Base-by-base conservation (phyloP, 1,140 invertebrate species). In the Anthonomus grandis region DNA sequence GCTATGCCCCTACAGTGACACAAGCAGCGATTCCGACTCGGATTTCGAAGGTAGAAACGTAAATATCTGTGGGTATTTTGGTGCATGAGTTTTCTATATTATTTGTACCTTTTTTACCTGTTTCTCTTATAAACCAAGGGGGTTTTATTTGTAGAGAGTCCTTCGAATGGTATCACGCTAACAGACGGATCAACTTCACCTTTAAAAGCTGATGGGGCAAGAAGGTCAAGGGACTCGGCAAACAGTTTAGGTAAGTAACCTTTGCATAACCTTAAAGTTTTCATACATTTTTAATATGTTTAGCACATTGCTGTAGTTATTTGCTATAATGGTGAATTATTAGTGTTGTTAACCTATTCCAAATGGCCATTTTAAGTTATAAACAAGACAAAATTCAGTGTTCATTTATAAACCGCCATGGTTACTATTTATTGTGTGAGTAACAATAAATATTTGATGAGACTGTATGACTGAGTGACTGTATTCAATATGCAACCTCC, bases 181-280 rank as follows among this genome's bases (percentile, higher is more conserved):
- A 50, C 49, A n/a, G 72, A 70, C 47, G 64, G 64, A 41, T 68
- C 70, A n/a, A 65, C 65, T 17, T 71, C 70, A 4, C 70, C 71
- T 4, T 39, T 72, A 19, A 73, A 73, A 63, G 59, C 63, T n/a
- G 70, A 73, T 50, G 76, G 72, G 59, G 75, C 79, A 49, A 75
- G 77, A 62, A 69, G 79, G 21, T 78, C 79, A 15, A 78, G 78
- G 71, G 78, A 79, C 69, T 74, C 77, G 57, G 70, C 77, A 64
- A 75, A 76, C 15, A 76, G 72, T 70, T 72, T 78, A 64, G 74
- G 74, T 52, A 72, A 37, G 23, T 24, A 12, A n/a, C n/a, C n/a
- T 19, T 1, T 18, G n/a, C 10, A 9, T 12, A n/a, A 8, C 24
- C 18, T n/a, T 2, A 21, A 2, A 10, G 18, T 6, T 45, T 3